Percentiles rank a stretch among this genome's conserved stretches.
Conservation (phyloP, 2,797 vertebrate genomes). For the Rachycentron canadum region DNA sequence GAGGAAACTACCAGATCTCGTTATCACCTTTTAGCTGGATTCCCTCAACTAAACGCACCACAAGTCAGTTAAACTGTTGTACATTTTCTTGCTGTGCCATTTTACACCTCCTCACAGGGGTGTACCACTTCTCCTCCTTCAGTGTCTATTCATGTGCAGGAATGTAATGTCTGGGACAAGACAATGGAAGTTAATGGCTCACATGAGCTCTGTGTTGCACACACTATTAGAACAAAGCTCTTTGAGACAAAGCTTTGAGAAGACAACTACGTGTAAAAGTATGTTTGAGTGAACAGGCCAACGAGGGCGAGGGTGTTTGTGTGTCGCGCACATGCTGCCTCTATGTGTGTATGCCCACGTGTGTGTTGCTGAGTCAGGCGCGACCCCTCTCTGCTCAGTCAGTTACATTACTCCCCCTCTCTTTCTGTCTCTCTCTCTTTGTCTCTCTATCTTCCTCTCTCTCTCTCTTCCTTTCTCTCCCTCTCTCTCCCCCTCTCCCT, state of each 20-base stretch:
- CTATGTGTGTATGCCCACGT: conserved; percentile 30
- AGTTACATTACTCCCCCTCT: conserved; percentile 4
- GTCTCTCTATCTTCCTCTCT: conserved; percentile 10
- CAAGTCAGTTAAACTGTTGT: conserved; percentile 1
- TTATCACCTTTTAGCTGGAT: conserved; percentile 20
- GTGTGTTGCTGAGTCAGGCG: conserved; percentile 84
- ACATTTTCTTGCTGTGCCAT: conserved; percentile 10
- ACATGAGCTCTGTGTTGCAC: not conserved
- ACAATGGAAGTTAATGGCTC: not conserved
- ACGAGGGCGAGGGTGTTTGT: not conserved
- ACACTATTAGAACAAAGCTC: not conserved
- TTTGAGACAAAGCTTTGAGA: too few species aligned
- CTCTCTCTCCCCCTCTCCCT: not conserved
- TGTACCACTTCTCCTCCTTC: not conserved
- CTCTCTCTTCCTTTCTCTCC: conserved; percentile 13
- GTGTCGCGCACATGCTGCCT: conserved; percentile 30
- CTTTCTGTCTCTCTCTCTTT: not conserved
- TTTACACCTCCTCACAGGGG: conserved; percentile 8
- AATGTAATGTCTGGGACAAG: not conserved
- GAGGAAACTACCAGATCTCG: conserved; percentile 21
- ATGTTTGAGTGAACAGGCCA: not conserved
- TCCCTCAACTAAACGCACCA: conserved; percentile 16
- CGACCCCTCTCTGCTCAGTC: conserved; percentile 28
- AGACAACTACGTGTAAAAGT: too few species aligned
- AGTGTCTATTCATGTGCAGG: not conserved